Evolutionary conservation across 2,888 invertebrate species (phyloP), one percentile per base, ranked within the genome.

Genomic region (Lochmaea capreae): DNA sequence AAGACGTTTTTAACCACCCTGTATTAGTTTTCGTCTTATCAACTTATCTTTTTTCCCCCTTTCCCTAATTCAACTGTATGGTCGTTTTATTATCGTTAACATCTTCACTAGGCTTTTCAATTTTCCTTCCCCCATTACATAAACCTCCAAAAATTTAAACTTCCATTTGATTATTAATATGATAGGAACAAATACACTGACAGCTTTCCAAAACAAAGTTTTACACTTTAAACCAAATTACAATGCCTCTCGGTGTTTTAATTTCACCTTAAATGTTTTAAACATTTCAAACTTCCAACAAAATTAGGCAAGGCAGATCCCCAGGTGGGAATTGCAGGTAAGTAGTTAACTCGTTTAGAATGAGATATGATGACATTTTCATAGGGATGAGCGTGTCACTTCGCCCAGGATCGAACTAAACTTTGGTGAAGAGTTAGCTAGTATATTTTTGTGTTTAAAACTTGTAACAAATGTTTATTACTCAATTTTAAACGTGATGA

Each of bases 291-390:
- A 65, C 65, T 75, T 69, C 33, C 14, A 43, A 46, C 33, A 46
- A 54, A 72, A 66, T 52, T 72, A 57, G 46, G 58, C 65, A 62
- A 63, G 49, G 72, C 62, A 63, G 58, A 46, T 67, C 75, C 69
- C 69, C 57, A 54, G 66, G 71, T 76, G 78, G 78, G 77, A 81
- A 80, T 77, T 78, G 73, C 63, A 75, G 76, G 74, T n/a, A n/a
- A n/a, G n/a, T 76, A 77, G 79, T 79, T 80, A 78, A 75, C 76
- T 80, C 75, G 77, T 70, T 79, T 67, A 57, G 74, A 67, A 76
- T 78, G 78, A 79, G 79, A 80, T 81, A 80, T 77, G 78, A 78
- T 72, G 79, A 78, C 80, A 81, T 76, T 81, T 79, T 78, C 78
- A 78, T 79, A 79, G 79, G 77, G 70, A 73, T 65, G 74, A 78